Evolutionary conservation across 1,140 invertebrate species (phyloP).

Genomic region (Trichogramma pretiosum): DNA sequence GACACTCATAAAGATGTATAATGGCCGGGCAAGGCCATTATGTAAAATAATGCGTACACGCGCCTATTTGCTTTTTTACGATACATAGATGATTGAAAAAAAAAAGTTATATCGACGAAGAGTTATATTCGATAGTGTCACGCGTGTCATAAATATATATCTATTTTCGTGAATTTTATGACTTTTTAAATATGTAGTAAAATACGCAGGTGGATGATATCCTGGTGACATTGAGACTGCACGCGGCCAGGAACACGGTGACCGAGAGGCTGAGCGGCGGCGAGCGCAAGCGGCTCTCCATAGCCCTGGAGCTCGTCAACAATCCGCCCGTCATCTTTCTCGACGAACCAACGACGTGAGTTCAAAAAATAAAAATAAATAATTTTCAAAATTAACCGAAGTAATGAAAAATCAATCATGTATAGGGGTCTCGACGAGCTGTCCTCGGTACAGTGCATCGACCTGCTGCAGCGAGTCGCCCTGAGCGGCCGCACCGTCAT

Average conservation of each 20-base stretch:
- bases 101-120: too few relatives aligned
- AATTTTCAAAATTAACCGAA: slow-evolving; percentile 4
- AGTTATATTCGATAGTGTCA: too few relatives aligned
- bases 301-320: slow-evolving; percentile 86
- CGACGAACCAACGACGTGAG: slow-evolving; percentile 77
- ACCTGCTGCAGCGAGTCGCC: slow-evolving; percentile 67
- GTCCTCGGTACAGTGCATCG: slow-evolving; percentile 65
- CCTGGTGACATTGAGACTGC: slow-evolving; percentile 55
- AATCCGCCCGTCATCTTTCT: slow-evolving; percentile 88
- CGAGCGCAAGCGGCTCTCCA: slow-evolving; percentile 82
- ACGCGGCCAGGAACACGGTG: slow-evolving; percentile 56
- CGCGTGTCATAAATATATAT: too few relatives aligned
- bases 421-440: slow-evolving; percentile 67
- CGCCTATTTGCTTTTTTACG: too few relatives aligned
- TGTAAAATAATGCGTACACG: too few relatives aligned
- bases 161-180: too few relatives aligned
- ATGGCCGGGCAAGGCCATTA: too few relatives aligned
- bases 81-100: too few relatives aligned
- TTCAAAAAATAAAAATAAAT: slow-evolving; percentile 13
- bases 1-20: too few relatives aligned
- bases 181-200: too few relatives aligned
- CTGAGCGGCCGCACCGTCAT: slow-evolving; percentile 75
- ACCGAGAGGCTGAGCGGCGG: slow-evolving; percentile 77
- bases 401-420: slow-evolving; percentile 23
- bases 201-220: slow-evolving; percentile 62